Conservation (phyloP, 2,888 invertebrate genomes). For the Brenthis hecate region DNA sequence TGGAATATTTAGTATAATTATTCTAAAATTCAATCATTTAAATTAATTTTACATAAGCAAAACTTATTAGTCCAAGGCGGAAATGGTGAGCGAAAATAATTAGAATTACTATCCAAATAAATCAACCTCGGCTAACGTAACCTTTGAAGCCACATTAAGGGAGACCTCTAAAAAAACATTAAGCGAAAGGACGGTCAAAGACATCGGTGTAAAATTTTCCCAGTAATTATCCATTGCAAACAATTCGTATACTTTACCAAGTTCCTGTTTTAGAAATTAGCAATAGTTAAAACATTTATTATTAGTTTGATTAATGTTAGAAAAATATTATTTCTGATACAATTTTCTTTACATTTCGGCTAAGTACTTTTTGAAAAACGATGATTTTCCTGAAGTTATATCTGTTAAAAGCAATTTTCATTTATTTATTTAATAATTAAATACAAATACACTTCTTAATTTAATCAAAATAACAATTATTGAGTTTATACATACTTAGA, state of each 20-base stretch:
- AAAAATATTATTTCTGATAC: no score
- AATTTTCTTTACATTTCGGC: no score
- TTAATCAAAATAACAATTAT: no score
- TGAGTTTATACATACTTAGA: no score
- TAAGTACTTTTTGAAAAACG: no score
- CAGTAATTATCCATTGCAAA: slow-evolving; percentile 30
- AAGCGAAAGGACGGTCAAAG: slow-evolving; percentile 27
- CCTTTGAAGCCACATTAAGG: slow-evolving; percentile 32
- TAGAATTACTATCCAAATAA: slow-evolving; percentile 7
- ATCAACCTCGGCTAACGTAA: slow-evolving; percentile 28
- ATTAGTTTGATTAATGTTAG: no score
- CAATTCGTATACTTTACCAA: not conserved
- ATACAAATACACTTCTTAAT: no score
- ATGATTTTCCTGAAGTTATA: no score
- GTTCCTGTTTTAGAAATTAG: not conserved
- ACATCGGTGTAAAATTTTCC: slow-evolving; percentile 24
- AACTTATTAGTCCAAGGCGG: slow-evolving; percentile 6
- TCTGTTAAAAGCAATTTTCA: no score
- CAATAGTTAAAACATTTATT: no score
- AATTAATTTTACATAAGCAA: not conserved
- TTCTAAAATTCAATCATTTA: not conserved
- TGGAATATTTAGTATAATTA: not conserved
- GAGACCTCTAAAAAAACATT: slow-evolving; percentile 26
- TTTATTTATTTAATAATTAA: no score
- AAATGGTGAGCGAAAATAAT: slow-evolving; percentile 1